Base-by-base conservation (phyloP, 1,140 invertebrate species). In the Cotesia vestalis region DNA sequence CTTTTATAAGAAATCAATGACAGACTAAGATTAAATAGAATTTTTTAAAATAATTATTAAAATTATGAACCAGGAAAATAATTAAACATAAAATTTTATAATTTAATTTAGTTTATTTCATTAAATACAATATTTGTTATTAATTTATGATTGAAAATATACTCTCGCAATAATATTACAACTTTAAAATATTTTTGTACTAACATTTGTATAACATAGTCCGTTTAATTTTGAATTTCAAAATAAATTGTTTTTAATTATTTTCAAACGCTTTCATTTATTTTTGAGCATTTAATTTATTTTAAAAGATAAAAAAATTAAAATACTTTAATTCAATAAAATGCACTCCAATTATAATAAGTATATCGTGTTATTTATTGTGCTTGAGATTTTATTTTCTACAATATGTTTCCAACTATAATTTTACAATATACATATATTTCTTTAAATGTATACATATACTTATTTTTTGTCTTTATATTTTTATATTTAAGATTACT, bases 311-410 rank as follows among this genome's bases (percentile, higher is more conserved):
- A 46, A 46, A 46, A 46, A 46, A 46, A 46, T 46, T 46, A 46
- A 46, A 27, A 27, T 27, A 27, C 77, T 75, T 76, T 55, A 64
- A 63, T 52, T 66, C 27, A 63, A 53, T 74, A 60, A 69, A 69
- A 69, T 40, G 66, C 40, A 46, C 11, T 46, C 40, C 66, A 63
- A 77, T 78, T 73, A 76, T 79, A 36, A 40, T 27, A 46, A 46
- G 11, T 46, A 46, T 46, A 46, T 46, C 40, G 40, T 46, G 38
- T 40, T 40, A 46, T 6, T 46, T 9, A 9, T 69, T n/a, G 55
- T 57, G 11, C 61, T 68, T 46, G 6, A 46, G 11, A 46, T 46
- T 46, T 46, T 46, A 9, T 46, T 46, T 46, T 46, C 11, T 46
- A 9, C 38, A 40, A 46, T 46, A 46, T 46, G 6, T 46, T 46